A percentile compares a stretch with the other conserved stretches of the same genome.
These are phyloP conservation scores for Fukomys damarensis DNA, from an alignment of 2,113 vertebrate genomes.

Conservation along the genomic window DNA sequence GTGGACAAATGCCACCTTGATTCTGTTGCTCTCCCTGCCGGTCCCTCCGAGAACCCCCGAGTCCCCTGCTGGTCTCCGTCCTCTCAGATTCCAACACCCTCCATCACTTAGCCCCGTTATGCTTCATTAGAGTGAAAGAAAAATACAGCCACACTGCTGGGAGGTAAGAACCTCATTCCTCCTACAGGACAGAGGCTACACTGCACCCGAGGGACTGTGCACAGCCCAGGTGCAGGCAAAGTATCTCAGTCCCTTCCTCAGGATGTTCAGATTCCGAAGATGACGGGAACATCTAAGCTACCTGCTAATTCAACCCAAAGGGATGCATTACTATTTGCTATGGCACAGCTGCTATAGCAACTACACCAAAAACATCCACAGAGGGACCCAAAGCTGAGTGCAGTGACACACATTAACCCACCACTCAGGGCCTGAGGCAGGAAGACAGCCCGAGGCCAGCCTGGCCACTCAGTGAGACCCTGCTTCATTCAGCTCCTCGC, in stretches of 20 bases:
- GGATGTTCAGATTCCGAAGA: not conserved
- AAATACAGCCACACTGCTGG: not conserved
- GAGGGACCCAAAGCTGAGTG: not conserved
- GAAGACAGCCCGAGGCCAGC: not conserved
- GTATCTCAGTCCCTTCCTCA: not conserved
- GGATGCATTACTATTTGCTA: not conserved
- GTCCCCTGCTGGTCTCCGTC: not conserved
- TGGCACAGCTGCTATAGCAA: not conserved
- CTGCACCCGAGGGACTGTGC: not conserved
- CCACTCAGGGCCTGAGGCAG: not conserved
- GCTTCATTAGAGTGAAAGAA: too few species aligned
- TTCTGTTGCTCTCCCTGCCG: not conserved
- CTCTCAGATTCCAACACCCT: not conserved
- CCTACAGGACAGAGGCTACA: rapidly evolving
- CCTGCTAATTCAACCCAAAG: not conserved
- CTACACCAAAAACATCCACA: not conserved
- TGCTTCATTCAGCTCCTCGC: not conserved
- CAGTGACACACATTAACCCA: not conserved
- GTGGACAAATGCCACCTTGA: not conserved
- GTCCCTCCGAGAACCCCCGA: not conserved
- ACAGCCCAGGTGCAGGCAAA: rapidly evolving
- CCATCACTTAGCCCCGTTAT: rapidly evolving
- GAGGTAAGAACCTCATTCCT: not conserved
- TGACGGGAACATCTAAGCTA: not conserved
- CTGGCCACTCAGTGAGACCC: not conserved